Evolutionary conservation across 2,113 vertebrate genomes (phyloP), one percentile per base, ranked within the genome.

Genomic region (Saguinus imperator): DNA sequence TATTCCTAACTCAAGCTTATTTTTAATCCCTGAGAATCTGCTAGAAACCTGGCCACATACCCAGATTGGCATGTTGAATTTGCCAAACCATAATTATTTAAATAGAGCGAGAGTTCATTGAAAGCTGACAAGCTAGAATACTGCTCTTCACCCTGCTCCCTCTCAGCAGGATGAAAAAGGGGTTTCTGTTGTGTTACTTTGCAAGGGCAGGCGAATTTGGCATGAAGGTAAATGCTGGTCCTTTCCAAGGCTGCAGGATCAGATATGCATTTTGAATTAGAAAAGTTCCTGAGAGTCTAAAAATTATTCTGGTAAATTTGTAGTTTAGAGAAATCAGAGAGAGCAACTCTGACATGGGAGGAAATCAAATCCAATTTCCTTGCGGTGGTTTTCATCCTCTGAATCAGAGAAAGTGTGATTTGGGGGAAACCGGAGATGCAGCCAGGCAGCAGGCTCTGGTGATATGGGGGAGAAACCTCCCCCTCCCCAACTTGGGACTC

Each of bases 11-110:
- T 43, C 50, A 20, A 70, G 66, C 58, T 80, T 64, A 37, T 77
- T 91, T 91, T 92, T 91, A 96, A 95, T 13, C 48, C 32, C 75
- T 27, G 29, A 81, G 57, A 84, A 68, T 82, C 64, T 94, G 20
- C 73, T 89, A 40, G 73, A 87, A 80, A 86, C 12, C 32, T 80
- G 82, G 43, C 40, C 50, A 23, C 50, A 21, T n/a, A 61, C 9
- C 72, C 68, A 58, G 66, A 66, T 76, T 45, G 48, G 45, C 12
- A 14, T 1, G 25, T 1, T 64, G 66, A 73, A 55, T 70, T 68
- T 45, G 37, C 93, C 66, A 35, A 94, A 66, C 25, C 43, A 0
- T 20, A 43, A n/a, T 37, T 77, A 40, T n/a, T 68, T 48, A 87
- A 61, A 70, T 3, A 35, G 0, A 35, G 21, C 43, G 40, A 73